Base-by-base conservation (phyloP, 2,888 invertebrate species). In the Altica lythri region DNA sequence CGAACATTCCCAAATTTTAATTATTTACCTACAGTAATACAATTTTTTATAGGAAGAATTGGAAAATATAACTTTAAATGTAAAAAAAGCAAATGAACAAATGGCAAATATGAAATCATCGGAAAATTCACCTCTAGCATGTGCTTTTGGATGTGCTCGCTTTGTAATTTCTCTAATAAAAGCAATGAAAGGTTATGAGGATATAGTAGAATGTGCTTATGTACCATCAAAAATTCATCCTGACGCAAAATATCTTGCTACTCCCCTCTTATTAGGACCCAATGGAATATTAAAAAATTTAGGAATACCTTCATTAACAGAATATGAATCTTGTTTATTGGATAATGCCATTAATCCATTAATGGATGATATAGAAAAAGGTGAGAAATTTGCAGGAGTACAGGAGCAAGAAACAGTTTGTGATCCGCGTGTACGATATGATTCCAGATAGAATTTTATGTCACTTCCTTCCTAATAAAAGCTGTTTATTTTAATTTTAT, bases 31-130 rank as follows among this genome's bases (percentile, higher is more conserved):
- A n/a, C n/a, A n/a, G n/a, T n/a, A n/a, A n/a, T n/a, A n/a, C n/a
- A n/a, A n/a, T 10, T 1, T 50, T 50, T 64, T 68, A 34, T 52
- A 75, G 75, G 67, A 72, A 8, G 73, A 75, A 61, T 50, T 74
- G 12, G 72, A 74, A 63, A 64, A 67, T 37, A 64, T 77, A 22
- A 76, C 76, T 0, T 64, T 63, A 43, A 69, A 67, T 14, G 63
- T 78, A 2, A 82, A 85, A 74, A 81, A 81, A 64, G 86, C 86
- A 35, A 83, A 83, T 22, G 82, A 83, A 14, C 83, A 85, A 67
- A 81, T 86, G 18, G 80, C 83, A 6, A 82, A 83, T 62, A 80
- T 84, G 6, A 85, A 85, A 73, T 81, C 81, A 47, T 82, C 81
- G 38, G 79, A 82, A 38, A 82, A 81, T 12, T 69, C 68, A n/a